Evolutionary conservation across 2,888 invertebrate genomes (phyloP), one percentile per base, ranked within the genome.

Genomic region (Scaptodrosophila latifasciaeformis): DNA sequence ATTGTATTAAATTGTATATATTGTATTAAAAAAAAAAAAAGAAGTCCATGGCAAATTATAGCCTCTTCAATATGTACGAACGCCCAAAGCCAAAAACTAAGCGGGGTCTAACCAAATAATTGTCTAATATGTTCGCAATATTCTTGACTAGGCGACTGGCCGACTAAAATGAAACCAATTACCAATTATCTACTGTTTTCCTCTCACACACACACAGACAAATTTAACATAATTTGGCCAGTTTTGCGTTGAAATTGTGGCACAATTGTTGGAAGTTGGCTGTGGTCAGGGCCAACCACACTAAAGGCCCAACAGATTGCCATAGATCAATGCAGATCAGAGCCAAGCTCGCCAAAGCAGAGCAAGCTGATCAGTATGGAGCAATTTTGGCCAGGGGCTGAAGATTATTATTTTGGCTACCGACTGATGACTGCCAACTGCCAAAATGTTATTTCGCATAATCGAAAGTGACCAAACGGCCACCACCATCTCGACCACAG

Each of bases 141-240:
- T 29, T 13, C 2, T 12, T 12, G 19, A 10, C 30, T 21, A 7
- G 5, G n/a, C 7, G 5, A 3, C 43, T 37, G 34, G 29, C 44
- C 48, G 18, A 51, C 54, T 74, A 64, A 70, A 68, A 62, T 70
- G 67, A 76, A 81, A 59, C 67, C 81, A 81, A 80, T 80, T 80
- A 81, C 78, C 79, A 80, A 80, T 80, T 80, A 80, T 81, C 80
- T 74, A 80, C 81, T 81, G 79, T 80, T 80, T 74, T 81, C 78
- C 63, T 74, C 76, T 76, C 79, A 80, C n/a, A n/a, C n/a, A n/a
- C n/a, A n/a, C n/a, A n/a, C n/a, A n/a, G n/a, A n/a, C n/a, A 24
- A 80, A 81, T 80, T 80, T 79, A 79, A 72, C 79, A 81, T 81
- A 68, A 79, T 77, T 77, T 79, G 76, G 70, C 69, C 77, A 76